Percentiles rank a stretch among this genome's conserved stretches.
phyloP scores from a whole-genome alignment of 35 echinoderm and acorn worm genomes.

The Hemicentrotus pulcherrimus region DNA sequence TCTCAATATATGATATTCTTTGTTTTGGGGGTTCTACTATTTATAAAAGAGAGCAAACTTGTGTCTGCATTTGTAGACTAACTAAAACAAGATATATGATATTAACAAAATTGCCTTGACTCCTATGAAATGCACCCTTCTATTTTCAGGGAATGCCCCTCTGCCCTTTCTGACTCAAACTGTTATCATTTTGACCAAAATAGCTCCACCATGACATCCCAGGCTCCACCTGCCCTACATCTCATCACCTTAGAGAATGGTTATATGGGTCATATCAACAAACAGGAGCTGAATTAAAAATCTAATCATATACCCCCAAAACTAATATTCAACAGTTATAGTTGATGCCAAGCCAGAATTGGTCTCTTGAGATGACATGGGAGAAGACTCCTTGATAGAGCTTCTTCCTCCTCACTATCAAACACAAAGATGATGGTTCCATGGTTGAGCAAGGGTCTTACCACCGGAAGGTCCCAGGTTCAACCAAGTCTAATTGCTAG shows the following conservation, averaged over 20 bases:
- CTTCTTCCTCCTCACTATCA: not conserved
- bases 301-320: not conserved
- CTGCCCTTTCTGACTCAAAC: not conserved
- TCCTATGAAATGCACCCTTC: not conserved
- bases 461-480: too few relatives aligned
- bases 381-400: not conserved
- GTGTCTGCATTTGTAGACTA: too few relatives aligned
- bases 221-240: not conserved
- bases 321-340: not conserved
- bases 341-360: not conserved
- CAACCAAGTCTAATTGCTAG: too few relatives aligned
- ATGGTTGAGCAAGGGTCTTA: too few relatives aligned
- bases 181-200: not conserved
- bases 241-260: not conserved
- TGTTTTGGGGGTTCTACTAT: too few relatives aligned
- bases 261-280: constrained; percentile 18
- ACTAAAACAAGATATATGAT: too few relatives aligned
- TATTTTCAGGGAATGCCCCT: not conserved
- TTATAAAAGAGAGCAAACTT: too few relatives aligned
- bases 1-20: too few relatives aligned
- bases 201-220: not conserved
- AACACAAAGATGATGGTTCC: not conserved
- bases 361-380: not conserved
- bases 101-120: not conserved
- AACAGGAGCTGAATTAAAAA: not conserved